Base-by-base conservation (phyloP, 2,888 invertebrate species). In the Stictocephala bisonia region DNA sequence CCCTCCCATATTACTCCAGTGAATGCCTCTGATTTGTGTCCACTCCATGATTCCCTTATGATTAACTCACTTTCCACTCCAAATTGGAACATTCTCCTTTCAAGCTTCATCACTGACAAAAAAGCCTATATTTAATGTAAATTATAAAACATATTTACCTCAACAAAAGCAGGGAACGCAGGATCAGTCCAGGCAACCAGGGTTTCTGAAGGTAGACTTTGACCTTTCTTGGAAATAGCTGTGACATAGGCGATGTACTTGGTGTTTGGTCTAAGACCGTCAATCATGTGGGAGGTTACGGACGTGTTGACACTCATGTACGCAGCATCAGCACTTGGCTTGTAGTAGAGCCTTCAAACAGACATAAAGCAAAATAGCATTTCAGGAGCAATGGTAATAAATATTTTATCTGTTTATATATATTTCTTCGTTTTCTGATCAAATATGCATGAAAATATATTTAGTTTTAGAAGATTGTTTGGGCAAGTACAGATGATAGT, bases 131-230 rank as follows among this genome's bases (percentile, higher is more conserved):
- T 56, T 41, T 44, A 18, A 18, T n/a, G n/a, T n/a, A n/a, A n/a
- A n/a, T n/a, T n/a, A 7, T 35, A 35, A 13, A 9, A 35, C 35
- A 80, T 13, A 9, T 83, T 84, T 83, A 93, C 93, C 88, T 94
- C 94, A 18, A 95, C 94, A 84, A 92, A 93, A 0, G 94, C 93
- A 0, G 94, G 94, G 80, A 93, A 90, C 0, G 94, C 93, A 0
- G 94, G 94, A 83, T 94, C 94, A 4, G 94, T 94, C 94, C 94
- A 94, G 0, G 93, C 93, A 72, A 94, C 87, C 26, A 95, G 83
- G 0, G 93, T 94, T 84, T 95, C 94, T 0, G 93, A 94, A 0
- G 94, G 90, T 79, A 91, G 84, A 9, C 93, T 94, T 76, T 88
- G 88, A 0, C 93, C 93, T 77, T 88, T 87, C 1, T 89, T 88